Evolutionary conservation across 2,888 invertebrate species (phyloP).

Genomic region (Andrena chrysosceles): DNA sequence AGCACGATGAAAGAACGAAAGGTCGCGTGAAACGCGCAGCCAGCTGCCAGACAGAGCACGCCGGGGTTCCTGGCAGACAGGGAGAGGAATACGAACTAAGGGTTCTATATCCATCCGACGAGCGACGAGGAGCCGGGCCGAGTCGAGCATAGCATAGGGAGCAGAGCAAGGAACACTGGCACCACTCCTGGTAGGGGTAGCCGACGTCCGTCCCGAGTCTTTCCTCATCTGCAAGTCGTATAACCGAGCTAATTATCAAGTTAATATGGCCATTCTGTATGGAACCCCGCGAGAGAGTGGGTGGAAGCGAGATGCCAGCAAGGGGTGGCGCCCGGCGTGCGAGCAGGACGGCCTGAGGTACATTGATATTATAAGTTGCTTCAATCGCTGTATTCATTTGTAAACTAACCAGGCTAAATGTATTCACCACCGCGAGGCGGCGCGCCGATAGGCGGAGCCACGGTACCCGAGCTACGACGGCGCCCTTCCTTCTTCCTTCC

Average conservation of each 20-base stretch:
- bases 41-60: constrained; percentile 66
- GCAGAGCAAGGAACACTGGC: constrained; percentile 83
- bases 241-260: constrained; percentile 96
- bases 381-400: constrained; percentile 91
- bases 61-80: constrained; percentile 83
- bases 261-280: constrained; percentile 92
- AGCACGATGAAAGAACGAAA: constrained; percentile 28
- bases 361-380: constrained; percentile 91
- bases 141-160: constrained; percentile 82
- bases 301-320: constrained; percentile 77
- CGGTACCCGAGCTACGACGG: constrained; percentile 80
- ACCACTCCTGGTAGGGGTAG: constrained; percentile 85
- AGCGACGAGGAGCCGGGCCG: constrained; percentile 80
- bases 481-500: constrained; percentile 77
- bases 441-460: constrained; percentile 85
- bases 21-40: constrained; percentile 33
- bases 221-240: constrained; percentile 95
- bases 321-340: constrained; percentile 77
- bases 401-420: constrained; percentile 87
- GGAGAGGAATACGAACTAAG: constrained; percentile 84
- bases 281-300: constrained; percentile 83
- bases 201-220: constrained; percentile 85
- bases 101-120: constrained; percentile 83
- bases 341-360: constrained; percentile 85
- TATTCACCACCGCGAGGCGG: constrained; percentile 84